A percentile compares a stretch with the other conserved stretches of the same genome.
Evolutionary conservation across 2,888 invertebrate species (phyloP).

Genomic region (Hemicrepidius hirtus): DNA sequence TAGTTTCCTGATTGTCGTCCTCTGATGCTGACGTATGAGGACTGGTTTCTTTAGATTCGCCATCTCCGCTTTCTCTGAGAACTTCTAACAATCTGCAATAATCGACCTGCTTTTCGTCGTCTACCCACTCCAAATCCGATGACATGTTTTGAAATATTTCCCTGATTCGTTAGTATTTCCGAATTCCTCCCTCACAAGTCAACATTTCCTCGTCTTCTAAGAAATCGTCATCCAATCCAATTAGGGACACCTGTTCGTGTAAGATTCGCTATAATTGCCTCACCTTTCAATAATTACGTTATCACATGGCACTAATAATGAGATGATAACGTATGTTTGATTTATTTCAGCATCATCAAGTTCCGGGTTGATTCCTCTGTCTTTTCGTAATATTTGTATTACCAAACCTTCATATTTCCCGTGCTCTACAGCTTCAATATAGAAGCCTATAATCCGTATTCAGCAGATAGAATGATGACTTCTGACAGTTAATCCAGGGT

Average conservation of each 20-base stretch:
- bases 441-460: neutral
- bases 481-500: constrained; percentile 16
- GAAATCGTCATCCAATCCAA: neutral
- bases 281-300: neutral
- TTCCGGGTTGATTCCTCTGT: neutral
- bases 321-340: neutral
- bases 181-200: constrained; percentile 12
- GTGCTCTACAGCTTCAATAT: neutral
- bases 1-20: constrained; percentile 53
- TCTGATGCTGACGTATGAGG: constrained; percentile 50
- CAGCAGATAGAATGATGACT: constrained; percentile 21
- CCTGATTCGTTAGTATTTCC: constrained; percentile 21
- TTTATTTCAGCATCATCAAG: neutral
- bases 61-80: constrained; percentile 56
- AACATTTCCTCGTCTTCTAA: constrained; percentile 9
- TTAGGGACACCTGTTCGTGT: neutral
- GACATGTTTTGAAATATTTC: constrained; percentile 36
- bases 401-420: neutral
- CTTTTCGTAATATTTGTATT: neutral
- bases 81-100: constrained; percentile 46
- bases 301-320: no score
- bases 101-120: constrained; percentile 37
- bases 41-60: constrained; percentile 55
- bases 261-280: neutral
- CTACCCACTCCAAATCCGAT: constrained; percentile 40